phyloP scores from a whole-genome alignment of 2,113 vertebrate species.

The Eolophus roseicapilla region DNA sequence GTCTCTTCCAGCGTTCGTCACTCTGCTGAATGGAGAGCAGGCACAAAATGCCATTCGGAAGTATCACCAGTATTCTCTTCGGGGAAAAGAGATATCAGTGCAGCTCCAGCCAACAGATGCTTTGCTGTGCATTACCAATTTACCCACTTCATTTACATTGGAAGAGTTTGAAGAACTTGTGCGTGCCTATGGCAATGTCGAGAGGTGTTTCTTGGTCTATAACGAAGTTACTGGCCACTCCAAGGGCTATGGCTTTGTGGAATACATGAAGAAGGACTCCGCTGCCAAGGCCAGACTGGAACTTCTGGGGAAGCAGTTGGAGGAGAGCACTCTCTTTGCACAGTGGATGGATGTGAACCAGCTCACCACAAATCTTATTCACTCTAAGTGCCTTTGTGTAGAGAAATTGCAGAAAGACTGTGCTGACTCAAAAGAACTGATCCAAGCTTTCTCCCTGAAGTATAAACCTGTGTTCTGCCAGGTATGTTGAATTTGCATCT shows the following conservation, averaged over 20 bases:
- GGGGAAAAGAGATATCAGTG: slow-evolving; percentile 88
- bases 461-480: slow-evolving; percentile 96
- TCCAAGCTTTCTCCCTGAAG: slow-evolving; percentile 84
- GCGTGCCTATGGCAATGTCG: slow-evolving; percentile 90
- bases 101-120: slow-evolving; percentile 95
- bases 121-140: slow-evolving; percentile 92
- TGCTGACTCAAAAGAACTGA: slow-evolving; percentile 83
- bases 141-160: slow-evolving; percentile 82
- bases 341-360: slow-evolving; percentile 99
- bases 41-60: slow-evolving; percentile 90
- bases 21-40: slow-evolving; percentile 94
- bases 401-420: slow-evolving; percentile 87
- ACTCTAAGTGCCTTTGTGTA: slow-evolving; percentile 95
- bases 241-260: slow-evolving; percentile 97
- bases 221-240: slow-evolving; percentile 88
- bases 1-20: slow-evolving; percentile 89
- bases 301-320: slow-evolving; percentile 87
- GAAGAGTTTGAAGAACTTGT: slow-evolving; percentile 93
- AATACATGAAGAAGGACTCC: slow-evolving; percentile 99
- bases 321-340: slow-evolving; percentile 86
- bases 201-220: slow-evolving; percentile 95
- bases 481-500: slow-evolving; percentile 70
- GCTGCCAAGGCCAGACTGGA: slow-evolving; percentile 92
- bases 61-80: slow-evolving; percentile 88
- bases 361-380: slow-evolving; percentile 88